Conservation (phyloP, 2,113 vertebrate species). For the Phainopepla nitens region DNA sequence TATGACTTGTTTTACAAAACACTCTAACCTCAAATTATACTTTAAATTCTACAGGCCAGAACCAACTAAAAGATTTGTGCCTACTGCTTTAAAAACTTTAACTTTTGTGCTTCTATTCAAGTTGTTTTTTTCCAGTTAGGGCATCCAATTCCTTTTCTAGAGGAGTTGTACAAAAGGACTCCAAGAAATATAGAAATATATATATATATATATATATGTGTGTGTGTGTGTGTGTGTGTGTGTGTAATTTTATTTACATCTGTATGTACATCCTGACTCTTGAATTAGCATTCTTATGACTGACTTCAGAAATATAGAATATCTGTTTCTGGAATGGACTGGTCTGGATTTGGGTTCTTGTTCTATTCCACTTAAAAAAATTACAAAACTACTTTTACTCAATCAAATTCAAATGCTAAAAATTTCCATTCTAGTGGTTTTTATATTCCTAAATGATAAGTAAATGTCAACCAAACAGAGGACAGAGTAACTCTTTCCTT, state of each 20-base stretch:
- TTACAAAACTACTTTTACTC: not conserved
- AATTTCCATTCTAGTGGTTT: not conserved
- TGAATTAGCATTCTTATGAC: not conserved
- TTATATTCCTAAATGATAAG: not conserved
- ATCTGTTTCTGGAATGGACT: not conserved
- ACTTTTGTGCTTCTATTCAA: not conserved
- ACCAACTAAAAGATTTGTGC: not conserved
- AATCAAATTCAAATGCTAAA: not conserved
- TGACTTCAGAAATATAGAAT: not conserved
- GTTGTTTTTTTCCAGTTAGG: not conserved
- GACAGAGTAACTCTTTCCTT: not conserved
- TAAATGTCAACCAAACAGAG: not conserved
- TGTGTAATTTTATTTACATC: not conserved
- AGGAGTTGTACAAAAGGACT: not conserved
- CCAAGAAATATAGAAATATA: not conserved
- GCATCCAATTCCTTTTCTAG: not conserved
- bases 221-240: too few relatives aligned
- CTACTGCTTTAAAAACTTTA: not conserved
- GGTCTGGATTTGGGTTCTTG: not conserved
- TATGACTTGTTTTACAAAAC: not conserved
- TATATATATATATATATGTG: too few relatives aligned
- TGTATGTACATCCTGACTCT: not conserved
- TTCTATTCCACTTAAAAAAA: not conserved
- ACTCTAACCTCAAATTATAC: not conserved
- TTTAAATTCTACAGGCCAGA: not conserved